phyloP scores from a whole-genome alignment of 2,113 vertebrate species.

The Nannospalax galili region DNA sequence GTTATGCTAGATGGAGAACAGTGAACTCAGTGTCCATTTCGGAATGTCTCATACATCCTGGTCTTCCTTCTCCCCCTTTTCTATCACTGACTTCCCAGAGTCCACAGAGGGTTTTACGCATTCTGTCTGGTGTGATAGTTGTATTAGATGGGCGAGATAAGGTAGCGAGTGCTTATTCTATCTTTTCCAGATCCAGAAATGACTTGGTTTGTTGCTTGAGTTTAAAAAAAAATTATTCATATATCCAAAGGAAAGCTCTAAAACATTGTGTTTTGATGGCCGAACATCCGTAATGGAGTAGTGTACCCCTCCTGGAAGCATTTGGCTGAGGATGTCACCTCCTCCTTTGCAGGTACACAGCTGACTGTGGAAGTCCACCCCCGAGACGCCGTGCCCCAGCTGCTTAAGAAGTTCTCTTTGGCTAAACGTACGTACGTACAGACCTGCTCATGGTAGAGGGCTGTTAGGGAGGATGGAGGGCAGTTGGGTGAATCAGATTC shows the following conservation, averaged over 20 bases:
- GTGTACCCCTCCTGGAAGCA: background rate
- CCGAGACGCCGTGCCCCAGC: slow-evolving; percentile 75
- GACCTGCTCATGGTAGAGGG: background rate
- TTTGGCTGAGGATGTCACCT: background rate
- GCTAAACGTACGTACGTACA: slow-evolving; percentile 83
- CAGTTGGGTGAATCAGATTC: background rate
- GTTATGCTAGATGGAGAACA: background rate
- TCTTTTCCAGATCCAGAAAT: background rate
- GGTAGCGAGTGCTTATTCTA: background rate
- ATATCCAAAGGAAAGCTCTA: slow-evolving; percentile 3
- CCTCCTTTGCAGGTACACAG: slow-evolving; percentile 82
- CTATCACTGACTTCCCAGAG: background rate
- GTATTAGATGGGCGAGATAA: background rate
- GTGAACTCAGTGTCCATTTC: background rate
- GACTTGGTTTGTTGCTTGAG: background rate
- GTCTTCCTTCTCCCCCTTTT: background rate
- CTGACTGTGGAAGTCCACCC: slow-evolving; percentile 86
- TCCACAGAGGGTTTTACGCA: background rate
- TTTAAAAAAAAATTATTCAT: background rate
- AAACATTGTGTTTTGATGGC: background rate
- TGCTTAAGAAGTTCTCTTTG: slow-evolving; percentile 85
- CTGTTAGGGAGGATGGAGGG: background rate
- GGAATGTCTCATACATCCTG: background rate
- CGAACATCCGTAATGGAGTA: background rate
- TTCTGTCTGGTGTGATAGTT: background rate